A percentile compares a stretch with the other conserved stretches of the same genome.
These are phyloP conservation scores for Digitonthophagus gazella DNA, from an alignment of 2,888 invertebrate species.

Conservation along the genomic window DNA sequence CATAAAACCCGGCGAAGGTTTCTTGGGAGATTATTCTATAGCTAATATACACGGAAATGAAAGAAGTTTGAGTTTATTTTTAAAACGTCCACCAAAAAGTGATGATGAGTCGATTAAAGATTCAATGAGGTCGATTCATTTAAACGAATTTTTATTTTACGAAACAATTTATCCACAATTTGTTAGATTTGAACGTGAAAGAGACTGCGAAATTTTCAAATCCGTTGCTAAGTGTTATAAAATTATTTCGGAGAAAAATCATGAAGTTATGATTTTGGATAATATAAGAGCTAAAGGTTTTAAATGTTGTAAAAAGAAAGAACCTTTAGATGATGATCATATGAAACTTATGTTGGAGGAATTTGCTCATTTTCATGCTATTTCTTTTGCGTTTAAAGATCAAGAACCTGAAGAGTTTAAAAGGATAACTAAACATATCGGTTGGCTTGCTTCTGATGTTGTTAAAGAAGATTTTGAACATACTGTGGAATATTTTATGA, in stretches of 20 bases:
- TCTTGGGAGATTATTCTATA: slow-evolving; percentile 34
- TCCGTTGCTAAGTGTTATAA: slow-evolving; percentile 32
- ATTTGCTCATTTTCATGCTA: slow-evolving; percentile 37
- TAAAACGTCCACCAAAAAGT: slow-evolving; percentile 24
- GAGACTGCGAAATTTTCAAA: slow-evolving; percentile 25
- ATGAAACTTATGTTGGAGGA: slow-evolving; percentile 37
- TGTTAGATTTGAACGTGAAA: slow-evolving; percentile 30
- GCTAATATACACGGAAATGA: slow-evolving; percentile 29
- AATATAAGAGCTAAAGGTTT: slow-evolving; percentile 35
- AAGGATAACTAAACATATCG: slow-evolving; percentile 23
- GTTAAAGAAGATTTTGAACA: background rate
- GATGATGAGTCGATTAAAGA: background rate
- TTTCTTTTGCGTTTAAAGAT: slow-evolving; percentile 37
- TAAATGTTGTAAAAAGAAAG: slow-evolving; percentile 30
- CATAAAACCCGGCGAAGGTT: slow-evolving; percentile 34
- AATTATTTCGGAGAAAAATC: slow-evolving; percentile 18
- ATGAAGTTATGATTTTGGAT: slow-evolving; percentile 36
- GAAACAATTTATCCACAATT: slow-evolving; percentile 32
- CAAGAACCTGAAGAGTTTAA: slow-evolving; percentile 31
- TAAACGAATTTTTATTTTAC: slow-evolving; percentile 37
- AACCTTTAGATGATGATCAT: slow-evolving; percentile 37
- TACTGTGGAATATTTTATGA: background rate
- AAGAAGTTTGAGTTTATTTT: slow-evolving; percentile 26
- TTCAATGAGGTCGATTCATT: slow-evolving; percentile 14
- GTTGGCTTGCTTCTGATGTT: background rate